Conservation (phyloP, 1,140 invertebrate species). For the Trachymyrmex septentrionalis region DNA sequence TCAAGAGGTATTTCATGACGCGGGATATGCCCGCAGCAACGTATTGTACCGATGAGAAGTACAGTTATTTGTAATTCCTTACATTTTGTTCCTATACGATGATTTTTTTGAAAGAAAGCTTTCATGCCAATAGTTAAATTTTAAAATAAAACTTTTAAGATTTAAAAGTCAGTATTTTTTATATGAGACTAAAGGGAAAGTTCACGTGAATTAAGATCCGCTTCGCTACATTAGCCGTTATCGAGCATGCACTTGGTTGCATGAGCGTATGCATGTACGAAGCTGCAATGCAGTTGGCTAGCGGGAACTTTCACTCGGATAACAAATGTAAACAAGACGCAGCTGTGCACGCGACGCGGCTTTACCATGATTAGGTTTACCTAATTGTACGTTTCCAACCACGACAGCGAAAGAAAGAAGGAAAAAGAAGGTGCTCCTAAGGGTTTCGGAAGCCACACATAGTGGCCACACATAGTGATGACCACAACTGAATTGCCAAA, state of each 20-base stretch:
- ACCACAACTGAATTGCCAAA: not conserved
- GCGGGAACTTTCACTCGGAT: conserved; percentile 73
- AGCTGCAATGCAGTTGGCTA: conserved; percentile 41
- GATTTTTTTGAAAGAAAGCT: not conserved
- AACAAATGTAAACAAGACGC: conserved; percentile 72
- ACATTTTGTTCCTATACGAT: not conserved
- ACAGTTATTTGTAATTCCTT: not conserved
- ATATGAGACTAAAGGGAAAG: conserved; percentile 14
- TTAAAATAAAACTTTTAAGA: not conserved
- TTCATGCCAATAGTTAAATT: not conserved
- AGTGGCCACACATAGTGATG: not conserved
- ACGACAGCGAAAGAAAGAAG: not conserved
- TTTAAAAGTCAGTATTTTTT: not conserved
- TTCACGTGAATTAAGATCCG: not conserved
- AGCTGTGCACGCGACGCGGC: conserved; percentile 34
- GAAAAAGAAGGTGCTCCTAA: not conserved
- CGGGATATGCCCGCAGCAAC: not conserved
- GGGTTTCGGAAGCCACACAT: conserved; percentile 34
- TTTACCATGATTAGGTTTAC: conserved; percentile 52
- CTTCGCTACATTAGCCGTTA: conserved; percentile 13
- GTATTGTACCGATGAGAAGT: not conserved
- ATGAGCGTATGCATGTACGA: not conserved
- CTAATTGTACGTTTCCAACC: conserved; percentile 42
- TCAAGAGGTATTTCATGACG: conserved; percentile 20
- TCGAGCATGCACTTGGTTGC: conserved; percentile 6